These are phyloP conservation scores for Porites rus DNA, from an alignment of 92 coral and sea anemone genomes.

Conservation along the genomic window DNA sequence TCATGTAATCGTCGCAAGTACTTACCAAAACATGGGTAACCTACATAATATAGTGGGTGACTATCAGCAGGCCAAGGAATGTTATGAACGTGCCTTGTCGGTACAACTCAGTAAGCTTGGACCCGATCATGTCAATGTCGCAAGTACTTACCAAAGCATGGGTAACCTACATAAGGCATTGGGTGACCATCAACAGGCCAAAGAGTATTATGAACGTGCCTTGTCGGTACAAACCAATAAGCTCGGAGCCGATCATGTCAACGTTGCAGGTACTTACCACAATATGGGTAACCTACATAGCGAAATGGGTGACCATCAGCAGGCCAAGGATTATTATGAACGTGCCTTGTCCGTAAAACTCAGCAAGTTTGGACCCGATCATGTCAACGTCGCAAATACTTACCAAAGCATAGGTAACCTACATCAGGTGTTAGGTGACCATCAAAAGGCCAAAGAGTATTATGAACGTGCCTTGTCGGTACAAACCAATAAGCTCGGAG, in stretches of 20 bases:
- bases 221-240: background rate
- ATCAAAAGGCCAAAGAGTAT: no score
- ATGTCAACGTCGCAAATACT: no score
- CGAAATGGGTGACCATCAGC: no score
- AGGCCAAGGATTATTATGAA: no score
- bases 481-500: no score
- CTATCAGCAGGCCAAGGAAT: conserved; percentile 23
- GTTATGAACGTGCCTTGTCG: background rate
- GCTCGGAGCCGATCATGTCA: background rate
- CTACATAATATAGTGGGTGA: background rate
- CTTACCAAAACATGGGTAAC: background rate
- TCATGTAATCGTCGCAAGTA: background rate
- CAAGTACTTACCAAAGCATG: background rate
- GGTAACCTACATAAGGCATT: background rate
- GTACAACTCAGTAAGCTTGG: background rate
- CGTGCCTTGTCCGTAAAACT: no score
- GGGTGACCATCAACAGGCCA: background rate
- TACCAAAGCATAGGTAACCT: no score
- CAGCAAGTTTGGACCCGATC: no score
- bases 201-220: background rate
- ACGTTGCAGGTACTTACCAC: no score
- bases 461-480: no score
- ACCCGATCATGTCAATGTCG: background rate
- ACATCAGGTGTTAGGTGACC: no score
- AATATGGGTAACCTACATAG: no score